Evolutionary conservation across 1,140 invertebrate species (phyloP).

Genomic region (Heliconius eleuchia): DNA sequence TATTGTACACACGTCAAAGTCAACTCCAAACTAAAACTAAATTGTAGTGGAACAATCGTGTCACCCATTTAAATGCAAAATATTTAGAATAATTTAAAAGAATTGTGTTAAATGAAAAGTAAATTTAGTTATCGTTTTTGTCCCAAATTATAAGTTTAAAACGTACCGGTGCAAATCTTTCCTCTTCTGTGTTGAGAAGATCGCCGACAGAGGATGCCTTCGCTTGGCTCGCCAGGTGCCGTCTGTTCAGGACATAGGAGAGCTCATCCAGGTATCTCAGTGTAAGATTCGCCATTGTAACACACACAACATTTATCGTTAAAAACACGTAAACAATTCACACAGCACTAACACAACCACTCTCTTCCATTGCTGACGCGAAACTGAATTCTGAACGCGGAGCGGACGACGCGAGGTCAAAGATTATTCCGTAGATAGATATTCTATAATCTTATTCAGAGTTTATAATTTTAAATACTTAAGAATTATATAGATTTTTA

Average conservation of each 20-base stretch:
- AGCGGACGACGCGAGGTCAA: conserved; percentile 43
- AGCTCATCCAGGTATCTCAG: conserved; percentile 78
- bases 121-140: conserved; percentile 13
- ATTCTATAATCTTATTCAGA: not conserved
- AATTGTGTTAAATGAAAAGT: not conserved
- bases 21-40: conserved; percentile 22
- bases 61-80: not conserved
- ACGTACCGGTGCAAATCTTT: conserved; percentile 68
- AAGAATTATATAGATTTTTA: not conserved
- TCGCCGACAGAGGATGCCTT: conserved; percentile 76
- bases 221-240: conserved; percentile 63
- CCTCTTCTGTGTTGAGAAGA: conserved; percentile 72
- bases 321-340: conserved; percentile 59
- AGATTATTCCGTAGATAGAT: conserved; percentile 37
- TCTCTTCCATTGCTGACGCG: conserved; percentile 52
- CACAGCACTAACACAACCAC: conserved; percentile 40
- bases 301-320: conserved; percentile 54
- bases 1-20: conserved; percentile 27
- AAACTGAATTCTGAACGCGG: conserved; percentile 44
- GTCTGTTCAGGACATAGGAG: conserved; percentile 73
- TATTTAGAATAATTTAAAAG: not conserved
- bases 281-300: conserved; percentile 73
- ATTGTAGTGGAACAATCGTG: conserved; percentile 18
- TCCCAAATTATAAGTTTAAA: conserved; percentile 9
- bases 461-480: not conserved